phyloP scores from a whole-genome alignment of 2,797 vertebrate genomes.

The Eremophila alpestris region DNA sequence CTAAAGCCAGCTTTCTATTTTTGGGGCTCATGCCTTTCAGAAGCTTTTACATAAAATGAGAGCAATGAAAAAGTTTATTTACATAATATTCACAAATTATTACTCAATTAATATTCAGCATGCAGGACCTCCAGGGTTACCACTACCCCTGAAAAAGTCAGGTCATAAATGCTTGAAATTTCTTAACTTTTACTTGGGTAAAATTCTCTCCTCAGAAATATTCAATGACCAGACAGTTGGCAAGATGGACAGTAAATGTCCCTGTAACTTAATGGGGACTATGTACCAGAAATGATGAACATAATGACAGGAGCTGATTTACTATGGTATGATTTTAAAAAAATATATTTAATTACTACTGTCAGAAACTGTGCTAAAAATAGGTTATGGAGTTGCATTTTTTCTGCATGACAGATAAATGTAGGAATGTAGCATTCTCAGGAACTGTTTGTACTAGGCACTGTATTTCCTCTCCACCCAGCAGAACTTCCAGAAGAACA shows the following conservation, averaged over 20 bases:
- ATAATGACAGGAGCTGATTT: background rate
- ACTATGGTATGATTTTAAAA: background rate
- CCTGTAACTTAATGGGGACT: background rate
- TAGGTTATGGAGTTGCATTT: background rate
- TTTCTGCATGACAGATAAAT: conserved; percentile 44
- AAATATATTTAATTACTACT: background rate
- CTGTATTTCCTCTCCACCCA: conserved; percentile 41
- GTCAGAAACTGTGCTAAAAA: conserved; percentile 40
- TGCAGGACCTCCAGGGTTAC: background rate
- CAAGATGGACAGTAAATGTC: background rate
- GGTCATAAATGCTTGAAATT: background rate
- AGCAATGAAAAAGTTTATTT: background rate
- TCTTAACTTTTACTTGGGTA: background rate
- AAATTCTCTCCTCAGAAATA: background rate
- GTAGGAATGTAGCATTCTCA: conserved; percentile 14
- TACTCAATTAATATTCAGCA: background rate
- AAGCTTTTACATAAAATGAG: background rate
- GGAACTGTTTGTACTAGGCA: conserved; percentile 47
- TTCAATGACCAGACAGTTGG: background rate
- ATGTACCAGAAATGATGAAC: background rate
- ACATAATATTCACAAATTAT: background rate
- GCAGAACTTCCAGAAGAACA: conserved; percentile 15
- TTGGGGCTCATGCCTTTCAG: background rate
- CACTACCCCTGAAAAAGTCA: background rate
- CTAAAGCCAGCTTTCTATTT: background rate